These are phyloP conservation scores for Perccottus glenii DNA, from an alignment of 2,113 vertebrate species.

Conservation along the genomic window DNA sequence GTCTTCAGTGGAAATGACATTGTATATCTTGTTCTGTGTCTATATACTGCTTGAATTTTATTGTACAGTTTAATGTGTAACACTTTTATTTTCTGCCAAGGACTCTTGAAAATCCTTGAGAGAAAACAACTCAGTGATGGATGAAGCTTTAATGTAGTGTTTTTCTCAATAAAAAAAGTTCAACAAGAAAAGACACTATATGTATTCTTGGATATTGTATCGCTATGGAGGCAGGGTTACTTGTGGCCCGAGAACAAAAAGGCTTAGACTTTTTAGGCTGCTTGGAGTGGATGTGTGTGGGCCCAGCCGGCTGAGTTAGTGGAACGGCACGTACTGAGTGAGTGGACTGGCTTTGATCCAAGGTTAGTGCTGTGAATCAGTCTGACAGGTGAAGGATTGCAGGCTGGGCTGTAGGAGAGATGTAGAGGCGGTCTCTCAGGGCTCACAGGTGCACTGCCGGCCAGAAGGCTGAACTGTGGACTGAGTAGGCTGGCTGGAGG, in stretches of 20 bases:
- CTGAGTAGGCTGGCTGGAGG: conserved; percentile 27
- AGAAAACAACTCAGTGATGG: too few species aligned
- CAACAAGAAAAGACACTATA: too few species aligned
- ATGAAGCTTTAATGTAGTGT: too few species aligned
- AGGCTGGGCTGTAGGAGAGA: conserved; percentile 46
- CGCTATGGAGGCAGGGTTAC: not conserved
- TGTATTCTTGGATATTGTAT: not conserved
- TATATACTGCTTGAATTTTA: too few species aligned
- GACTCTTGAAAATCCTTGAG: too few species aligned
- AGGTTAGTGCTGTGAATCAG: conserved; percentile 47
- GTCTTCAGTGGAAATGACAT: too few species aligned
- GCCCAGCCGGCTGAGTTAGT: conserved; percentile 35
- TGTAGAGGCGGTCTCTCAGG: conserved; percentile 47
- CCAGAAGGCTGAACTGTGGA: conserved; percentile 25
- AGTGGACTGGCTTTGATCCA: conserved; percentile 56
- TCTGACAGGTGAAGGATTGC: conserved; percentile 66
- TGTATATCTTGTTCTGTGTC: too few species aligned
- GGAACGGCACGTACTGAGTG: conserved; percentile 30
- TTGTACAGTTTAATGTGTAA: too few species aligned
- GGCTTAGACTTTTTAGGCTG: conserved; percentile 11
- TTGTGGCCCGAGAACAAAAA: not conserved
- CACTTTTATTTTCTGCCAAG: too few species aligned
- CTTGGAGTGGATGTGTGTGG: conserved; percentile 33
- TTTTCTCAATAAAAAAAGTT: too few species aligned
- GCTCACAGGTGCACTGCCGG: conserved; percentile 28